phyloP scores from a whole-genome alignment of 2,888 invertebrate species.

The Acleris cristana region DNA sequence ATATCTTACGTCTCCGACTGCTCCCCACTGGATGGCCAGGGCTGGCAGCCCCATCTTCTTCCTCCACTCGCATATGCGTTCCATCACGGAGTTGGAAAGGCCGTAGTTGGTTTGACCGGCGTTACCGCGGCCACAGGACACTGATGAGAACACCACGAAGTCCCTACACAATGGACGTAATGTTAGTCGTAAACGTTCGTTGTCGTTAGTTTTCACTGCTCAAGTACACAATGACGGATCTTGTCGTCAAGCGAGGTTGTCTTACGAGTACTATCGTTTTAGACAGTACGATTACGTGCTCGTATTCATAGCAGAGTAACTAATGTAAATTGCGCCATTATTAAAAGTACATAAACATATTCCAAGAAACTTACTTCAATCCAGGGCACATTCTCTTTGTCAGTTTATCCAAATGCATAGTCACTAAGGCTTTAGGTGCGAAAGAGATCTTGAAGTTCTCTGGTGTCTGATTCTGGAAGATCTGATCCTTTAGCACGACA shows the following conservation, averaged over 20 bases:
- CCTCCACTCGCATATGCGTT: slow-evolving; percentile 92
- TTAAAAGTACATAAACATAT: background rate
- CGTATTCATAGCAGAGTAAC: no score
- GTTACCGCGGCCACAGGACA: slow-evolving; percentile 95
- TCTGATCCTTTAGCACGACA: slow-evolving; percentile 89
- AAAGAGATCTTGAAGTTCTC: slow-evolving; percentile 88
- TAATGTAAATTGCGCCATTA: background rate
- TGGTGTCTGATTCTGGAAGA: slow-evolving; percentile 90
- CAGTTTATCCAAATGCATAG: slow-evolving; percentile 88
- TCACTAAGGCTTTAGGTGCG: slow-evolving; percentile 92
- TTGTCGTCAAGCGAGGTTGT: no score
- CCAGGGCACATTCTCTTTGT: slow-evolving; percentile 68
- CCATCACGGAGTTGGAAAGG: slow-evolving; percentile 95
- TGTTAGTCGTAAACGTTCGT: background rate
- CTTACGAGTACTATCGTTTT: no score
- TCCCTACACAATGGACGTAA: slow-evolving; percentile 66
- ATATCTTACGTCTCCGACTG: slow-evolving; percentile 92
- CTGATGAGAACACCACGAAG: slow-evolving; percentile 96
- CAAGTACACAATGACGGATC: no score
- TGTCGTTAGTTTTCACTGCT: background rate
- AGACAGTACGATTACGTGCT: no score
- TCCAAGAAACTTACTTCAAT: slow-evolving; percentile 59
- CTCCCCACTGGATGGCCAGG: slow-evolving; percentile 96
- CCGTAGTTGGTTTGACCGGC: slow-evolving; percentile 96
- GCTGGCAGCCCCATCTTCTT: slow-evolving; percentile 88